Evolutionary conservation across 2,113 vertebrate genomes (phyloP), one percentile per base, ranked within the genome.

Genomic region (Circaetus cinerascens): DNA sequence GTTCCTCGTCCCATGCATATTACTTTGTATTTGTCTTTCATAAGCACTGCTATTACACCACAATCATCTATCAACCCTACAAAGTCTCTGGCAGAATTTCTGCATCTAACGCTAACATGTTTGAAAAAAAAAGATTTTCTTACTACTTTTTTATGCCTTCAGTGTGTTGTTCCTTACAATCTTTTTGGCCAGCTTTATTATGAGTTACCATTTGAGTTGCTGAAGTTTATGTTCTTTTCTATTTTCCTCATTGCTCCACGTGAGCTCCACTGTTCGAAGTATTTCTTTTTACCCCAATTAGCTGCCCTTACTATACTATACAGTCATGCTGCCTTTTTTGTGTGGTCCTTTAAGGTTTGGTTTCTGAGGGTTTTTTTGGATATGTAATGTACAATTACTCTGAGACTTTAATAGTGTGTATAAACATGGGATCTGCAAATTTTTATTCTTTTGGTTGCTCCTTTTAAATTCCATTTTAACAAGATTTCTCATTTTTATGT

Each of bases 401-500:
- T 87, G 89, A 95, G 94, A 93, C 46, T 85, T 85, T 87, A 93
- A 84, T 75, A 72, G 34, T 27, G 14, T 50, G 11, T 63, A 71
- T 88, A 81, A 95, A 86, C 68, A 77, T 14, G 50, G 41, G 80
- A 81, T 86, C 93, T 91, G 66, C 60, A 66, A 77, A 34, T 6
- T 34, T 79, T 88, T 93, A 48, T 83, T 91, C 76, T 91, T 80
- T 68, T 72, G 26, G n/a, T 93, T 91, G 63, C 73, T 91, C 46
- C 73, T 86, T 86, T 95, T 93, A 91, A 95, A 93, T 81, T 87
- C 86, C 80, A 48, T 89, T 96, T 95, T 87, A 91, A 94, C 29
- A 93, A 68, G 51, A 89, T 85, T 93, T 95, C 80, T 91, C 86
- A 27, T 76, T 87, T 96, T 91, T 82, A 89, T 89, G 51, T 89